Base-by-base conservation (phyloP, 1,140 invertebrate species). In the Trichomalopsis sarcophagae region DNA sequence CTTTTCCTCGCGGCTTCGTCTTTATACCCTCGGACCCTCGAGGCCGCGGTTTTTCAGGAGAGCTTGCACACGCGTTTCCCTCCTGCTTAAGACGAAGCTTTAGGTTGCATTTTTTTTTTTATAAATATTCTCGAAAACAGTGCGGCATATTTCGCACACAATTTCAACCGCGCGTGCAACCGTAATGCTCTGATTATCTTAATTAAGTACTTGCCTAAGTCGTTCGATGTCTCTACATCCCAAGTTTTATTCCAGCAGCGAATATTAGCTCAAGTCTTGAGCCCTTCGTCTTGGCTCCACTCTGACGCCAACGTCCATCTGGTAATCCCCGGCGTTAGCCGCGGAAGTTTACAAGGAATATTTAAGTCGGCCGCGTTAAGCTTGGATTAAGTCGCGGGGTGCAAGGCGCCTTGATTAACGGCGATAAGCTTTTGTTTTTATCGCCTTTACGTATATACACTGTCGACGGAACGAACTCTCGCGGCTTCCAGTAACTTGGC, bases 291-390 rank as follows among this genome's bases (percentile, higher is more conserved):
- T 83, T 83, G 14, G 55, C 62, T 69, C 36, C 27, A 17, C 17
- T 13, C 3, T 21, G 36, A 2, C 17, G 9, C n/a, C 7, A 10
- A 33, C 44, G 40, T 33, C 62, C 74, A 76, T 81, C 80, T 75
- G 74, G 14, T 85, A 85, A 85, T 85, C 79, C 87, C 85, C 87
- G 86, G 82, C 86, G 87, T 88, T 88, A 87, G 87, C 87, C 88
- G 30, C 74, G 86, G 80, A 87, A 91, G 90, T 91, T 91, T 91
- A 90, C 89, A 91, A 91, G 90, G 91, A 90, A 91, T 91, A 91
- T 90, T 91, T 91, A 90, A 91, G 90, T 91, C 88, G 13, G n/a
- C 62, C 88, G 87, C 89, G 88, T 88, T 91, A 90, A 91, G 89
- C 90, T 86, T 68, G 90, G 90, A 91, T 91, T 91, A 91, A 90